phyloP scores from a whole-genome alignment of 2,113 vertebrate genomes.

The Oostethus manadensis region DNA sequence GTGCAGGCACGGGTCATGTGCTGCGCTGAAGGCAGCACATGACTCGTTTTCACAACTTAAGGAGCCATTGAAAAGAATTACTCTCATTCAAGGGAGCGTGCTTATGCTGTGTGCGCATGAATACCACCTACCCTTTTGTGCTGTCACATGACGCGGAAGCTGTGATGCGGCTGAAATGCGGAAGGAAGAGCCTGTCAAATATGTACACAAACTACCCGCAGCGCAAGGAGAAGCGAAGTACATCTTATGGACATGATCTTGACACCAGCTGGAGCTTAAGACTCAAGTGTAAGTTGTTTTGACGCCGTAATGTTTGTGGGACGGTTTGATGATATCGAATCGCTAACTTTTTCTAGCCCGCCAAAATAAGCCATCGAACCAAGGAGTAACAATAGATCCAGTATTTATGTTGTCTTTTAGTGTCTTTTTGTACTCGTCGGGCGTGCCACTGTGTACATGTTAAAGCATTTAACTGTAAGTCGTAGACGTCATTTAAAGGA shows the following conservation, averaged over 20 bases:
- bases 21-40: slow-evolving; percentile 2
- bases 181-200: slow-evolving; percentile 16
- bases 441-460: neutral
- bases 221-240: neutral
- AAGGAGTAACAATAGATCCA: neutral
- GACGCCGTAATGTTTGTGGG: neutral
- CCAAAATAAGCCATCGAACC: neutral
- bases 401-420: no score
- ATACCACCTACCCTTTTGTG: neutral
- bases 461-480: no score
- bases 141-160: slow-evolving; percentile 32
- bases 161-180: neutral
- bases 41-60: neutral
- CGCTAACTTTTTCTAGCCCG: slow-evolving; percentile 1
- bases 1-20: neutral
- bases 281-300: slow-evolving; percentile 30
- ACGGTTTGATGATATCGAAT: neutral
- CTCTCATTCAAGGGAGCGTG: neutral
- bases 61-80: neutral
- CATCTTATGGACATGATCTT: neutral
- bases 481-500: no score
- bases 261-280: neutral
- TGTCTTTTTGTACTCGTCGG: neutral
- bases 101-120: neutral
- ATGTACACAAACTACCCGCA: neutral